A percentile compares a stretch with the other conserved stretches of the same genome.
Conservation (phyloP, 2,888 invertebrate genomes). For the Erebia aethiops region DNA sequence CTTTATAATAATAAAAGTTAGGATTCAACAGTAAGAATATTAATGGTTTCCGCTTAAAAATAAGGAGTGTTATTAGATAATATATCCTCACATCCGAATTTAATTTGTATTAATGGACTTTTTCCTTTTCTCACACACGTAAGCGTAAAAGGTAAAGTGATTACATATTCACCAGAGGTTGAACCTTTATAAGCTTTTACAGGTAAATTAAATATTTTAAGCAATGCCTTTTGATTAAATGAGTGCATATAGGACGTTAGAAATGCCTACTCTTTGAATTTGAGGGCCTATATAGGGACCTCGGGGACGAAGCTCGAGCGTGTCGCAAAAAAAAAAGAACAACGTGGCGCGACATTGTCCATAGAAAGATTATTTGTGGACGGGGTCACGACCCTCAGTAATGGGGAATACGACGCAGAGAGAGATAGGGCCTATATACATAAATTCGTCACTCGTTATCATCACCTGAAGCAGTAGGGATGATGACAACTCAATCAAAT, state of each 20-base stretch:
- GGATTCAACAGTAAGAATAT: not conserved
- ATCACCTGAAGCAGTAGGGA: too few species aligned
- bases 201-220: conserved; percentile 1
- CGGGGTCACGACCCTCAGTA: too few species aligned
- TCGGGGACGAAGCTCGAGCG: too few species aligned
- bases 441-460: not conserved
- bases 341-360: too few species aligned
- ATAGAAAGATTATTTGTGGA: too few species aligned
- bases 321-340: too few species aligned
- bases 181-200: conserved; percentile 4
- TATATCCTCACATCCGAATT: not conserved
- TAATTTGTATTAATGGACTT: conserved; percentile 6
- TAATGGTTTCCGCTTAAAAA: not conserved
- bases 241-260: too few species aligned
- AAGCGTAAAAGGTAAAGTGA: conserved; percentile 2
- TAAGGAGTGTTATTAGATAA: not conserved
- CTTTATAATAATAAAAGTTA: too few species aligned
- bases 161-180: conserved; percentile 4
- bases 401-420: too few species aligned
- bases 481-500: too few species aligned
- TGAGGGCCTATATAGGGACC: not conserved
- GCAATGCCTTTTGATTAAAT: not conserved
- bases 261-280: not conserved
- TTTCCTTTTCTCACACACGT: not conserved
- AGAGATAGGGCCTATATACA: not conserved